phyloP scores from a whole-genome alignment of 1,140 invertebrate species.

The Drosophila tropicalis region DNA sequence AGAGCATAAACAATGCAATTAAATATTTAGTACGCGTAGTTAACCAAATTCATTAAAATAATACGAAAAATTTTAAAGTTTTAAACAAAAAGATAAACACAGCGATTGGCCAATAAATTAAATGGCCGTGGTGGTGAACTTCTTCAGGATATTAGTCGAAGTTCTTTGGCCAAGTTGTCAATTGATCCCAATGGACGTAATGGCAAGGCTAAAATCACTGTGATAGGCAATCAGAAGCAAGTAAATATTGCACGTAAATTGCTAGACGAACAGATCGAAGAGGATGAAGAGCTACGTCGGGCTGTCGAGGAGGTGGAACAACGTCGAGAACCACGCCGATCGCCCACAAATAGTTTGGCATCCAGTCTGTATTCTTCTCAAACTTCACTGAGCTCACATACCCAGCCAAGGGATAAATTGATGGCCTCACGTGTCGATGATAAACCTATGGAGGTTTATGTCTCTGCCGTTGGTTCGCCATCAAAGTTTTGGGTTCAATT shows the following conservation, averaged over 20 bases:
- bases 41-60: slow-evolving; percentile 31
- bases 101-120: slow-evolving; percentile 86
- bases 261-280: slow-evolving; percentile 86
- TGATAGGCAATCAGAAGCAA: slow-evolving; percentile 86
- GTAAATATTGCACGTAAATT: slow-evolving; percentile 85
- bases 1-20: slow-evolving; percentile 53
- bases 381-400: slow-evolving; percentile 70
- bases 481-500: slow-evolving; percentile 93
- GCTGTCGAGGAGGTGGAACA: slow-evolving; percentile 84
- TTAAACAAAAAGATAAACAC: slow-evolving; percentile 68
- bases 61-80: slow-evolving; percentile 62
- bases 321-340: slow-evolving; percentile 84
- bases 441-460: slow-evolving; percentile 90
- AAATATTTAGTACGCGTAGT: slow-evolving; percentile 52
- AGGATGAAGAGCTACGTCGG: slow-evolving; percentile 84
- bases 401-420: slow-evolving; percentile 74
- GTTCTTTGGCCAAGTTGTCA: slow-evolving; percentile 72
- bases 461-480: slow-evolving; percentile 91
- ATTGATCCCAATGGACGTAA: slow-evolving; percentile 73
- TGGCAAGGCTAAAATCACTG: slow-evolving; percentile 83
- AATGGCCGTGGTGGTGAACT: slow-evolving; percentile 89
- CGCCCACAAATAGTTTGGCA: slow-evolving; percentile 68
- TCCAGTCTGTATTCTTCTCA: slow-evolving; percentile 78
- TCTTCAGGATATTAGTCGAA: slow-evolving; percentile 87
- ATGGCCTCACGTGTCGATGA: slow-evolving; percentile 83